phyloP scores from a whole-genome alignment of 2,888 invertebrate genomes.

The Aspidiotus rigidus region DNA sequence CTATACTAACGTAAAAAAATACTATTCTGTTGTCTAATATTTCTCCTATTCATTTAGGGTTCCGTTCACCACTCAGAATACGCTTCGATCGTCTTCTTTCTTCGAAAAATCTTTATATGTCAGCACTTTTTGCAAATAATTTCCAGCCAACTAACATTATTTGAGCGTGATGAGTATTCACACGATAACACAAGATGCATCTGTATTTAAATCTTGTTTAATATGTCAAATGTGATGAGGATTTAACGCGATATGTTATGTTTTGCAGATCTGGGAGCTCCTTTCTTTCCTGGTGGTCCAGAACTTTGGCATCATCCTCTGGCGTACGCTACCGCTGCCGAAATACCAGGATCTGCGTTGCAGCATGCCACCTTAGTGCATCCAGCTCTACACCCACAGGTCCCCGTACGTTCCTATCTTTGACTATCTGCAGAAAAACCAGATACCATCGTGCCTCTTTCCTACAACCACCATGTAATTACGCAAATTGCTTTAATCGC shows the following conservation, averaged over 20 bases:
- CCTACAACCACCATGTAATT: constrained; percentile 41
- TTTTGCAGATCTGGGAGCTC: constrained; percentile 80
- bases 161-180: not conserved
- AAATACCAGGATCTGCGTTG: constrained; percentile 69
- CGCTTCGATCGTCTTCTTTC: too few species aligned
- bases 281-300: constrained; percentile 82
- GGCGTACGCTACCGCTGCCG: constrained; percentile 67
- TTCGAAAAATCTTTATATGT: too few species aligned
- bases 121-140: too few species aligned
- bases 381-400: constrained; percentile 95
- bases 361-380: constrained; percentile 87
- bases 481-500: constrained; percentile 31
- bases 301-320: constrained; percentile 90
- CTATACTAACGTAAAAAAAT: too few species aligned
- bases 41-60: too few species aligned
- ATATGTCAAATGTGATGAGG: not conserved
- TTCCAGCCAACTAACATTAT: too few species aligned
- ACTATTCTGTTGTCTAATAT: too few species aligned
- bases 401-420: constrained; percentile 93
- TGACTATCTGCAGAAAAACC: constrained; percentile 73
- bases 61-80: too few species aligned
- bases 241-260: constrained; percentile 23
- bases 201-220: not conserved
- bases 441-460: constrained; percentile 36
- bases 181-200: not conserved